phyloP scores from a whole-genome alignment of 1,140 invertebrate species.

The Phenacoccus solenopsis region DNA sequence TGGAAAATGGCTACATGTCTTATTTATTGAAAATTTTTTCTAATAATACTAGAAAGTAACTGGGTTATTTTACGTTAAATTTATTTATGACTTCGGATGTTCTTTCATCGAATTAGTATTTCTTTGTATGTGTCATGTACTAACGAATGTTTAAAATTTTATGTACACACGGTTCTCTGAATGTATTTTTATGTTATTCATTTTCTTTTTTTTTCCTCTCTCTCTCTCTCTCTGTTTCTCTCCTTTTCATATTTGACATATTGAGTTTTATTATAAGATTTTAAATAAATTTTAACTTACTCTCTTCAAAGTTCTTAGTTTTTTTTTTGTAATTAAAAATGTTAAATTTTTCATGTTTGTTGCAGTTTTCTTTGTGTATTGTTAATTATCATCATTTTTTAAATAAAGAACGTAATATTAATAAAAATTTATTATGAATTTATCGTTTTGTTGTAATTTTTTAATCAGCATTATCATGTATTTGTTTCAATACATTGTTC shows the following conservation, averaged over 20 bases:
- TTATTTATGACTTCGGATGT: background rate
- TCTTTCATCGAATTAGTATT: background rate
- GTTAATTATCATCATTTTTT: background rate
- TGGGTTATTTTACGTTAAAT: background rate
- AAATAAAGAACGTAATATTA: too few relatives aligned
- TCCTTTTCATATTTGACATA: background rate
- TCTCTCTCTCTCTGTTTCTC: background rate
- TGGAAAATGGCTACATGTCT: conserved; percentile 11
- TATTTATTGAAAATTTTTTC: conserved; percentile 8
- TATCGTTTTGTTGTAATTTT: too few relatives aligned
- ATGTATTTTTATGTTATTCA: background rate
- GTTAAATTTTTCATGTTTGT: background rate
- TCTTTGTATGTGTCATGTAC: background rate
- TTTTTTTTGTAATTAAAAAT: background rate
- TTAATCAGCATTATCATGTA: too few relatives aligned
- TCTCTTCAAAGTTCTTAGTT: background rate
- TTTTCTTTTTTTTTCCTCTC: background rate
- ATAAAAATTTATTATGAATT: too few relatives aligned
- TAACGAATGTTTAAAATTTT: background rate
- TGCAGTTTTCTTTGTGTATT: conserved; percentile 2
- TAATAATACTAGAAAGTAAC: conserved; percentile 8
- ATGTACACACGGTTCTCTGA: background rate
- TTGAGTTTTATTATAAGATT: conserved; percentile 1
- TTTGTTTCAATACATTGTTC: too few relatives aligned
- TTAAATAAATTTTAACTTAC: conserved; percentile 8